Evolutionary conservation across 2,113 vertebrate species (phyloP), one percentile per base, ranked within the genome.

Genomic region (Nematolebias whitei): DNA sequence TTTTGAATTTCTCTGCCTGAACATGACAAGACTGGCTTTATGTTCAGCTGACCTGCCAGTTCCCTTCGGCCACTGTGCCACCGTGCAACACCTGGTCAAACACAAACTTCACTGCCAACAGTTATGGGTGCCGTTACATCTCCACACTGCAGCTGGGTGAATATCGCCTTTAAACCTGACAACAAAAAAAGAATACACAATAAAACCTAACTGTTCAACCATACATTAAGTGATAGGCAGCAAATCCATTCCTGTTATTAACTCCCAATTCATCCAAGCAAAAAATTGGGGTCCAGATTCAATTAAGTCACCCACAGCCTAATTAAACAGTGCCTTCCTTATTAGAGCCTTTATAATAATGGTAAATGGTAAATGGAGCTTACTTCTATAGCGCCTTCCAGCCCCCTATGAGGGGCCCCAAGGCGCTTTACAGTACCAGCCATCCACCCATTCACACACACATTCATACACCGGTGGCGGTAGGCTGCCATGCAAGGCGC

Each of bases 221-320:
- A 40, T 23, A 20, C 50, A 26, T 43, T 20, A 15, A 35, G 32
- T 35, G 32, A 35, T 10, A 35, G 32, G 10, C 9, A 0, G 5
- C 32, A 10, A 35, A 35, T 10, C 32, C 32, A 35, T 35, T 35
- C 10, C 10, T 4, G 16, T 40, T 45, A 74, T 68, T 49, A 55
- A 69, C 19, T 38, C 43, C 7, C 8, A 39, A 60, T 39, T 78
- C 72, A 83, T 26, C 62, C 79, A 66, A 55, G 63, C 77, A 73
- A 38, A 65, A 74, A 79, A 83, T 78, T 77, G 22, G 40, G 49
- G 48, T 44, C 62, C 50, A 62, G 76, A 68, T 57, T 79, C 63
- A 76, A 84, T 83, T 80, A 78, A 47, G 57, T 50, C 47, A 56
- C 51, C 45, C 40, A 52, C 64, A 74, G 65, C 20, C 56, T 39